Evolutionary conservation across 2,888 invertebrate species (phyloP), one percentile per base, ranked within the genome.

Genomic region (Lithosia quadra): DNA sequence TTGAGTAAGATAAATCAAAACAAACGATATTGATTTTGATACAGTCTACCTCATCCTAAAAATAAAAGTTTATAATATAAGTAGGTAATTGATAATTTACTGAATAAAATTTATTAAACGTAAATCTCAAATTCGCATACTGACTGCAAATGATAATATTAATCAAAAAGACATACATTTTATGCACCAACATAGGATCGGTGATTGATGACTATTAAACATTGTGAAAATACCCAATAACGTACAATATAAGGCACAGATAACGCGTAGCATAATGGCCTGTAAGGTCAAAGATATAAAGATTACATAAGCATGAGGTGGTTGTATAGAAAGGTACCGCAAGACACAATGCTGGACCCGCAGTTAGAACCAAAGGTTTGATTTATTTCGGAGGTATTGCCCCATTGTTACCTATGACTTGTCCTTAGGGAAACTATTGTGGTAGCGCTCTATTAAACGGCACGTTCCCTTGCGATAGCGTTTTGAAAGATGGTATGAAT

Each of bases 311-410:
- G 58, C 39, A 15, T 71, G 62, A n/a, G n/a, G 28, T 53, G 53
- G 15, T 36, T 68, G 28, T 55, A 57, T 49, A 49, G 63, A n/a
- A 58, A 21, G 68, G 53, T 64, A 64, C 63, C 68, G 7, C 59
- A 59, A 67, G 66, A 62, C 57, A 79, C 75, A 80, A 75, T 81
- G 66, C 73, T 75, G 28, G 71, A 59, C 57, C 62, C 62, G 53
- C 72, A 72, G 75, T 80, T 67, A 75, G 72, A 79, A 58, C 74
- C 70, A 67, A 69, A 73, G 83, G 75, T 78, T 81, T 82, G 81
- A 82, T 82, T 81, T 82, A 82, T 82, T 82, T 81, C 68, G 63
- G 61, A 71, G 77, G 79, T 79, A 81, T 82, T 72, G 79, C 73
- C 39, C 79, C 75, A 75, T 83, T 81, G 81, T 82, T 81, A 76